Conservation (phyloP, 1,140 invertebrate genomes). For the Platorchestia sp. region DNA sequence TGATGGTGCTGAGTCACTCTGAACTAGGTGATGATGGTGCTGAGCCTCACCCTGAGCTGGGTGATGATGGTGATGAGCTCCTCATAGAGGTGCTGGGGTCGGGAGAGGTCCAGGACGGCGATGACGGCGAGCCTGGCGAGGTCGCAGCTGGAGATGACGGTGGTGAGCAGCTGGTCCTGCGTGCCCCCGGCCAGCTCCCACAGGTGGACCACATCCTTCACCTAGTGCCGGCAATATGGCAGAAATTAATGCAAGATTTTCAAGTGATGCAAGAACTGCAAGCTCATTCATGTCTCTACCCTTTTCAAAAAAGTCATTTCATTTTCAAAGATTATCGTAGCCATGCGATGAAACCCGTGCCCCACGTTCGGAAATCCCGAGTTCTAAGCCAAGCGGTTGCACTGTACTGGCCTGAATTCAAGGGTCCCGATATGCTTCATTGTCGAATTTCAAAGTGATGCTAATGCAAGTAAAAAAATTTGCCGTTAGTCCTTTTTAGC, state of each 20-base stretch:
- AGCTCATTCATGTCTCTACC: no score
- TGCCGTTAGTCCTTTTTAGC: no score
- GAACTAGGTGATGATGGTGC: not conserved
- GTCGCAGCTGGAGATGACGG: slow-evolving; percentile 39
- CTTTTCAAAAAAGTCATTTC: no score
- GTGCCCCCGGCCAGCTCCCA: slow-evolving; percentile 42
- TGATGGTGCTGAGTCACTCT: not conserved
- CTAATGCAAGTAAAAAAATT: no score
- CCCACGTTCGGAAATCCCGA: no score
- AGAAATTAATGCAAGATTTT: not conserved
- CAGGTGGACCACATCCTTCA: slow-evolving; percentile 16
- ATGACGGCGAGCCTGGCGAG: not conserved
- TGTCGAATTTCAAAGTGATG: no score
- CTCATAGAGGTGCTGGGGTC: not conserved
- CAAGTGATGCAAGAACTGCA: no score
- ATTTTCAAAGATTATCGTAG: no score
- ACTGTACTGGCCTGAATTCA: no score
- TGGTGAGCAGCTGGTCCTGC: slow-evolving; percentile 11
- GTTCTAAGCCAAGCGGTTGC: no score
- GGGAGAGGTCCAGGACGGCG: not conserved
- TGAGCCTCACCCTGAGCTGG: slow-evolving; percentile 18
- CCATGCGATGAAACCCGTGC: no score
- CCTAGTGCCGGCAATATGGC: not conserved
- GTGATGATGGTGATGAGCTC: slow-evolving; percentile 37
- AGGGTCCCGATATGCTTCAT: no score